These are phyloP conservation scores for Caracal caracal DNA, from an alignment of 2,113 vertebrate genomes.

Conservation along the genomic window DNA sequence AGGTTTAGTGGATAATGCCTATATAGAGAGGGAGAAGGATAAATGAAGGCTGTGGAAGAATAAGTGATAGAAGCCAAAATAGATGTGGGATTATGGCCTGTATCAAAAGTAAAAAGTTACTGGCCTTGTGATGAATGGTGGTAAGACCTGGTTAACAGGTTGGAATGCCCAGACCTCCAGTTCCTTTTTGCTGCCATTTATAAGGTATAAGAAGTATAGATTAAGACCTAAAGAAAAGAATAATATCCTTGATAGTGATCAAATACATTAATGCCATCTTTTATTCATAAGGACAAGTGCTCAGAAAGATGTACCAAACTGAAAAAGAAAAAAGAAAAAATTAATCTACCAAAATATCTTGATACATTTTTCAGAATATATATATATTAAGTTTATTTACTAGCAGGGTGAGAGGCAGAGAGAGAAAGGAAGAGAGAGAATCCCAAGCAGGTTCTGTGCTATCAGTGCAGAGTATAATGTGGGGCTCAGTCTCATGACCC, in stretches of 20 bases:
- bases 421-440: too few relatives aligned
- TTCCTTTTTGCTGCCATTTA: neutral
- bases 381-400: neutral
- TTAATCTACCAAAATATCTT: neutral
- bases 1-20: neutral
- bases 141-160: neutral
- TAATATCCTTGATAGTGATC: neutral
- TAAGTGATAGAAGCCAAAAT: neutral
- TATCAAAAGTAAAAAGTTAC: neutral
- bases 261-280: neutral
- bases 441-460: neutral
- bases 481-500: neutral
- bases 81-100: neutral
- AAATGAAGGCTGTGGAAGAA: neutral
- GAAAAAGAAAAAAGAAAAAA: neutral
- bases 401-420: neutral
- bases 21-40: neutral
- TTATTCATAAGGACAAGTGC: neutral
- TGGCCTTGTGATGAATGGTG: neutral
- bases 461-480: neutral
- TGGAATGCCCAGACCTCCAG: neutral
- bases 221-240: neutral
- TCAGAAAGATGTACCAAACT: conserved; percentile 8
- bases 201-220: neutral
- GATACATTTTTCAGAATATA: neutral